Evolutionary conservation across 2,888 invertebrate genomes (phyloP), one percentile per base, ranked within the genome.

Genomic region (Melanotus villosus): DNA sequence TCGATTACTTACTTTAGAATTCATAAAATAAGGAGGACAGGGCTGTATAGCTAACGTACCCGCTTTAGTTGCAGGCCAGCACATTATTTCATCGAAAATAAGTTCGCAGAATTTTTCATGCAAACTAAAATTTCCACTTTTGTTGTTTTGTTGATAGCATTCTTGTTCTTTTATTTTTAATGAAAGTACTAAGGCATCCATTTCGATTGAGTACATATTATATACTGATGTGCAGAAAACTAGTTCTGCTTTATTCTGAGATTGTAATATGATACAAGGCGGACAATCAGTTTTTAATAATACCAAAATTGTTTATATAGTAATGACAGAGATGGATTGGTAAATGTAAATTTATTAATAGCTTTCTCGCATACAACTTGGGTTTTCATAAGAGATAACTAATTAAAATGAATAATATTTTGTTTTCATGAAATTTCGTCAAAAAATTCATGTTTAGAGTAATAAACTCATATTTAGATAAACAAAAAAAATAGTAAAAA

Each of bases 81-180:
- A 89, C 38, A 87, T 78, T 50, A 86, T 78, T 0, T 86, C 86
- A 74, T 89, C 89, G 80, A 88, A 89, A n/a, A 84, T 75, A 5
- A 83, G 76, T 1, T 84, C 82, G 74, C 89, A 89, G 65, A 67
- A 67, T 30, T 45, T 63, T 38, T 66, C 62, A 10, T 16, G 45
- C 7, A 21, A 1, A 4, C 26, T 57, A 56, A 66, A 70, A 21
- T 34, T 36, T 5, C 57, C 66, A 18, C 23, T 57, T 41, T 6
- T n/a, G 1, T 30, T 32, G 21, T 63, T 32, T 21, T 66, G 30
- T 26, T 19, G 30, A 23, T 66, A 70, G 23, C 70, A 70, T 41
- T 70, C 70, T 58, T 66, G 30, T 23, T 26, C 26, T 66, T 70
- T 70, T 32, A 43, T 32, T 9, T 62, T 58, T 47, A 69, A 38